phyloP scores from a whole-genome alignment of 2,113 vertebrate species.

The Hystrix brachyura region DNA sequence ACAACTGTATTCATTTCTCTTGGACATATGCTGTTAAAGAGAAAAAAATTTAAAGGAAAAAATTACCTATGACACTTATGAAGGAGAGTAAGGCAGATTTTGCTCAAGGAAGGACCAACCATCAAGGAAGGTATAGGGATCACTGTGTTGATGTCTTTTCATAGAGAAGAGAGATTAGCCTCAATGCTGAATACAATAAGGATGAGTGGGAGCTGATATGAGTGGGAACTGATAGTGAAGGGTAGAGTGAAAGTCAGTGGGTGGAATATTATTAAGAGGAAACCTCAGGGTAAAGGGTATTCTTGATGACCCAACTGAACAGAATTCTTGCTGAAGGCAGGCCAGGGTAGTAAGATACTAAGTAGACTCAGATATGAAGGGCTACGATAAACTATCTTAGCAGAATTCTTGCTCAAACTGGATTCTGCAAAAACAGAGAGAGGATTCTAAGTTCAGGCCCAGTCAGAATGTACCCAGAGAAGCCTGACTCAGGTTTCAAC shows the following conservation, averaged over 20 bases:
- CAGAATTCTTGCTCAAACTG: not conserved
- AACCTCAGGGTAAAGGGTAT: not conserved
- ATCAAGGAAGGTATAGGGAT: not conserved
- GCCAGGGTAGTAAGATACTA: not conserved
- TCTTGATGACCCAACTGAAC: not conserved
- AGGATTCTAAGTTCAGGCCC: not conserved
- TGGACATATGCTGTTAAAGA: not conserved
- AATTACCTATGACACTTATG: not conserved
- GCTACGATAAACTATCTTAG: not conserved
- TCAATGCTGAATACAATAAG: not conserved
- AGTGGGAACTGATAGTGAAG: not conserved
- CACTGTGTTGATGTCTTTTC: not conserved
- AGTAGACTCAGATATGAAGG: not conserved
- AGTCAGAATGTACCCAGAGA: not conserved
- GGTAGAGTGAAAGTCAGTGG: not conserved
- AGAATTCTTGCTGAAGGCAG: not conserved
- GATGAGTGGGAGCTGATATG: not conserved
- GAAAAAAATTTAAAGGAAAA: not conserved
- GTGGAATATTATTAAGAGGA: not conserved
- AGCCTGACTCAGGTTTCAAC: not conserved
- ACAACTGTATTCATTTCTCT: not conserved
- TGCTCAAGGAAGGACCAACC: not conserved
- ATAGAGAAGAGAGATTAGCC: not conserved
- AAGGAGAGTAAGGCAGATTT: not conserved
- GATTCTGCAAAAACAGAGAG: not conserved